Evolutionary conservation across 2,797 vertebrate genomes (phyloP), one percentile per base, ranked within the genome.

Genomic region (Propithecus deckenii): DNA sequence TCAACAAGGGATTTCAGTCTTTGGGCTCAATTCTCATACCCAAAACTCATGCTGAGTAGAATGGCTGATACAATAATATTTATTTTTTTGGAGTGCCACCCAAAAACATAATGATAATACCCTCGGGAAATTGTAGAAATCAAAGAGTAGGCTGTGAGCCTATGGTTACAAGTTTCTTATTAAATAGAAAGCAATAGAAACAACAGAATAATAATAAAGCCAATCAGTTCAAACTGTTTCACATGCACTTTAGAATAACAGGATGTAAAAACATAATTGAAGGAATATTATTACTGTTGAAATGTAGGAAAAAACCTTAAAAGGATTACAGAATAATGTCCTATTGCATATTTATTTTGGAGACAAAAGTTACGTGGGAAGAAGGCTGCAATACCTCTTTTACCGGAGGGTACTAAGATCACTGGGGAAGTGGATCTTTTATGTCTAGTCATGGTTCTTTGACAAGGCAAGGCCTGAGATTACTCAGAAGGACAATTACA

Each of bases 151-250:
- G 48, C 12, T 78, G 14, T 69, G 76, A 95, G 86, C 59, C 71
- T 86, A 61, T 74, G 72, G 65, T 91, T 74, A 85, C 35, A 52
- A 5, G 4, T 80, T 92, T 84, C 41, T 96, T 95, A 93, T 83
- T 96, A 91, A 93, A 94, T 28, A 90, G 86, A 83, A 96, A 93
- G 93, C 67, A 94, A 71, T 74, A 76, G 83, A 91, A 96, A 94
- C 30, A 46, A 59, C 22, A 89, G 7, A 65, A 76, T 61, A 95
- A 89, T 72, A 92, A 96, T 85, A 90, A 87, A 93, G 48, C 4
- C 80, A 74, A 74, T 22, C 17, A 59, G 13, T 72, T 90, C 7
- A 80, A 88, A 61, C 38, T 32, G 15, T 38, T n/a, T 88, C 71
- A 74, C 43, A 81, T 71, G 8, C 43, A 84, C 46, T 85, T 74